A percentile compares a stretch with the other conserved stretches of the same genome.
These are phyloP conservation scores for Spialia ferax DNA, from an alignment of 2,888 invertebrate genomes.

Conservation along the genomic window DNA sequence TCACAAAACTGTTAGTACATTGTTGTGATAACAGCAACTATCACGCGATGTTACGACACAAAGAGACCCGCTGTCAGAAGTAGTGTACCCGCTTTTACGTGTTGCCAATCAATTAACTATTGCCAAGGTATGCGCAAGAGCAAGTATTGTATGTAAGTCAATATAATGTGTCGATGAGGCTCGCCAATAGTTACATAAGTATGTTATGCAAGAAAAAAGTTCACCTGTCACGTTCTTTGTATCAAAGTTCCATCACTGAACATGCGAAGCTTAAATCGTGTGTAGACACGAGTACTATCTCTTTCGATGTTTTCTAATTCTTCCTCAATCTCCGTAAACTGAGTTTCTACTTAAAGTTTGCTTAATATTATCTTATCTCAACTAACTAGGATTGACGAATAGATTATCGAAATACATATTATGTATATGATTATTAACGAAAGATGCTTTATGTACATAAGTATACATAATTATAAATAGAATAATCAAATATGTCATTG, in stretches of 20 bases:
- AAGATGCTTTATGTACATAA: no score
- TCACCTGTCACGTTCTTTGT: slow-evolving; percentile 53
- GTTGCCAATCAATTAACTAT: slow-evolving; percentile 49
- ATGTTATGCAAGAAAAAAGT: slow-evolving; percentile 63
- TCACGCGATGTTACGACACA: slow-evolving; percentile 45
- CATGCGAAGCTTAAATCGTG: background rate
- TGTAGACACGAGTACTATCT: background rate
- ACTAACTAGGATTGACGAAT: no score
- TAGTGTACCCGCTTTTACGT: slow-evolving; percentile 40
- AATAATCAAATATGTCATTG: no score
- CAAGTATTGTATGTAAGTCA: slow-evolving; percentile 48
- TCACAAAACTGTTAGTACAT: slow-evolving; percentile 8
- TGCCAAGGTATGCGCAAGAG: slow-evolving; percentile 51
- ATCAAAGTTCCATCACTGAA: slow-evolving; percentile 45
- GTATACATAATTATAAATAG: no score
- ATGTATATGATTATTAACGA: no score
- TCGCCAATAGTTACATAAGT: slow-evolving; percentile 56
- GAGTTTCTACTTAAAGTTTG: no score
- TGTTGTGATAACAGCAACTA: slow-evolving; percentile 39
- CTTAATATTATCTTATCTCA: no score
- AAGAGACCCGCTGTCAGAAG: slow-evolving; percentile 27
- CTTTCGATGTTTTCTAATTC: no score
- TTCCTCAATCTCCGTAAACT: no score
- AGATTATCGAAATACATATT: no score
- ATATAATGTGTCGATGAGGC: slow-evolving; percentile 51